phyloP scores from a whole-genome alignment of 2,888 invertebrate species.

The Ormia ochracea region DNA sequence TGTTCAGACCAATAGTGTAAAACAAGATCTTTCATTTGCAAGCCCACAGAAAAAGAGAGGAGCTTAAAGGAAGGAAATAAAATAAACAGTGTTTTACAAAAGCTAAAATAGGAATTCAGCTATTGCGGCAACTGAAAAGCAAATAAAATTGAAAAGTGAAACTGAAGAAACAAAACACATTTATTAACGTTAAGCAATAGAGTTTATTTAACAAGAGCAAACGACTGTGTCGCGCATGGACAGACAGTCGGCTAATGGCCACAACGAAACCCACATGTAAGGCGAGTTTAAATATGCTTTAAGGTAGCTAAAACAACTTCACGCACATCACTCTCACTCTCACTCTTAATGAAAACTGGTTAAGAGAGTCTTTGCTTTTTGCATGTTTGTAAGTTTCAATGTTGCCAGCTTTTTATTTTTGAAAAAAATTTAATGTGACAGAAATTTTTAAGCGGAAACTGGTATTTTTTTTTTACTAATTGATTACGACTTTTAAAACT shows the following conservation, averaged over 20 bases:
- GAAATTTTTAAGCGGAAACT: no score
- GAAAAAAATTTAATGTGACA: no score
- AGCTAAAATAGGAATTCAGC: background rate
- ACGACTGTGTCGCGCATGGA: background rate
- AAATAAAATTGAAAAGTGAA: constrained; percentile 4
- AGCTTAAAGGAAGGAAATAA: constrained; percentile 43
- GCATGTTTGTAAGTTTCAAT: background rate
- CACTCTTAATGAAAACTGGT: constrained; percentile 55
- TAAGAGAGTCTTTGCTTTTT: background rate
- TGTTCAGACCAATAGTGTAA: background rate
- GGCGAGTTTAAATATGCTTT: background rate
- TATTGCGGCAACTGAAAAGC: constrained; percentile 1
- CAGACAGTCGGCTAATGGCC: background rate
- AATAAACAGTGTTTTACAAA: constrained; percentile 8
- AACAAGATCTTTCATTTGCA: constrained; percentile 3
- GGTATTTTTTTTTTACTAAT: no score
- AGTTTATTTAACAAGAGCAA: constrained; percentile 31
- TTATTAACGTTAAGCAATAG: constrained; percentile 49
- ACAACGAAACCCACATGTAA: constrained; percentile 42
- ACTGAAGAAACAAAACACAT: background rate
- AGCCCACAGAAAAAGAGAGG: background rate
- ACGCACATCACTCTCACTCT: constrained; percentile 60
- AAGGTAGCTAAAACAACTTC: constrained; percentile 14
- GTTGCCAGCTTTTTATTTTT: background rate
- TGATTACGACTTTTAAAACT: no score